These are phyloP conservation scores for Pteropus alecto DNA, from an alignment of 2,113 vertebrate species.

Conservation along the genomic window DNA sequence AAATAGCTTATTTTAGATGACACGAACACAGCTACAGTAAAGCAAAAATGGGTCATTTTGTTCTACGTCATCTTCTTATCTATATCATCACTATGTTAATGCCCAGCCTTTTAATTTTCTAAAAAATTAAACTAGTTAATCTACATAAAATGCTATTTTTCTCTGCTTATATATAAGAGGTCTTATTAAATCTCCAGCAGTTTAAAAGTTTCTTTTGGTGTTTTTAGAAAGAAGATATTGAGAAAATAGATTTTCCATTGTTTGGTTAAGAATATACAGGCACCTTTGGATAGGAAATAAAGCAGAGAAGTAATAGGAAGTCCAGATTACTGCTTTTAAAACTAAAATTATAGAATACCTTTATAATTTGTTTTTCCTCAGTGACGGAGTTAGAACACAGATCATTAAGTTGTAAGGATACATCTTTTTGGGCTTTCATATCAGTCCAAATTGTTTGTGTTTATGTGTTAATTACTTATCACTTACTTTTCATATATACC, in stretches of 20 bases:
- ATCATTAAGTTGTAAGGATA: not conserved
- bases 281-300: not conserved
- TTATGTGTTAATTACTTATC: not conserved
- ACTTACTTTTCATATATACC: not conserved
- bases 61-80: not conserved
- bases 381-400: not conserved
- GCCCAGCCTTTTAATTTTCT: not conserved
- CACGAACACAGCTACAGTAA: not conserved
- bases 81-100: not conserved
- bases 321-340: not conserved
- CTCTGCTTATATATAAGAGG: not conserved
- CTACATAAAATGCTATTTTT: not conserved
- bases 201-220: not conserved
- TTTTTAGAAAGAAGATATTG: not conserved
- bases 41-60: not conserved
- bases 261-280: not conserved
- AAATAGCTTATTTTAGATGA: not conserved
- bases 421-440: not conserved
- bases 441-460: not conserved
- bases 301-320: not conserved
- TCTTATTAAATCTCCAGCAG: not conserved
- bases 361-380: not conserved
- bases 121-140: too few relatives aligned
- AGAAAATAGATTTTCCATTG: not conserved
- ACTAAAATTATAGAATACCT: not conserved